Evolutionary conservation across 2,797 vertebrate species (phyloP).

Genomic region (Rhodeus uyekii): DNA sequence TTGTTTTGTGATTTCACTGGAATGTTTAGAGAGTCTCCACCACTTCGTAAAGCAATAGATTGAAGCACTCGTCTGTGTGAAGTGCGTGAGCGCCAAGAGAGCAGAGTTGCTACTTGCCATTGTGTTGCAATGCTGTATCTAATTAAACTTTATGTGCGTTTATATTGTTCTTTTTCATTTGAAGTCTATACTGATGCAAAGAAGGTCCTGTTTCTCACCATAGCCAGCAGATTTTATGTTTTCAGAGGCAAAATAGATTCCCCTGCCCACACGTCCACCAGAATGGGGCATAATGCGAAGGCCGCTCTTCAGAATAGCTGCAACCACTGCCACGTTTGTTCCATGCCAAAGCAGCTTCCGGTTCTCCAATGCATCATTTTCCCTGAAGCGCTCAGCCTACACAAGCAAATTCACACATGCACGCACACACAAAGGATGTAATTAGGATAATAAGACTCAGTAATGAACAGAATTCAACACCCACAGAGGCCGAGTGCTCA

Average conservation of each 20-base stretch:
- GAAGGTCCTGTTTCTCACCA: slow-evolving; percentile 67
- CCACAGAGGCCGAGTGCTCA: not conserved
- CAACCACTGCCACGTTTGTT: slow-evolving; percentile 88
- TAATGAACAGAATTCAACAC: slow-evolving; percentile 25
- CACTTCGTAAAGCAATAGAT: too few species aligned
- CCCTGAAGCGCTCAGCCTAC: slow-evolving; percentile 79
- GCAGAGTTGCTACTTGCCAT: too few species aligned
- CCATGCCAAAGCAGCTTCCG: slow-evolving; percentile 91
- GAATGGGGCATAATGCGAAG: slow-evolving; percentile 94
- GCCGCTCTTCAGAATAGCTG: slow-evolving; percentile 88
- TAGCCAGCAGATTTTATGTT: slow-evolving; percentile 86
- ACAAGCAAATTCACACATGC: slow-evolving; percentile 11
- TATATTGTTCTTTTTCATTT: not conserved
- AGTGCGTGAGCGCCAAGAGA: too few species aligned
- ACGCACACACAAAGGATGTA: slow-evolving; percentile 1
- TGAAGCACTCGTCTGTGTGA: too few species aligned
- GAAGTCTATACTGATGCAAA: not conserved
- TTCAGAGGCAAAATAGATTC: slow-evolving; percentile 94
- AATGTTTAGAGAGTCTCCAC: too few species aligned
- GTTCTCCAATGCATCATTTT: slow-evolving; percentile 79
- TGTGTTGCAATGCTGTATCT: not conserved
- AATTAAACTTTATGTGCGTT: not conserved
- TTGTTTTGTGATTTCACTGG: too few species aligned
- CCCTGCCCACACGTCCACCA: slow-evolving; percentile 84
- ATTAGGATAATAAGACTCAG: slow-evolving; percentile 23